These are phyloP conservation scores for Ganaspis sp. DNA, from an alignment of 1,140 invertebrate species.

Conservation along the genomic window DNA sequence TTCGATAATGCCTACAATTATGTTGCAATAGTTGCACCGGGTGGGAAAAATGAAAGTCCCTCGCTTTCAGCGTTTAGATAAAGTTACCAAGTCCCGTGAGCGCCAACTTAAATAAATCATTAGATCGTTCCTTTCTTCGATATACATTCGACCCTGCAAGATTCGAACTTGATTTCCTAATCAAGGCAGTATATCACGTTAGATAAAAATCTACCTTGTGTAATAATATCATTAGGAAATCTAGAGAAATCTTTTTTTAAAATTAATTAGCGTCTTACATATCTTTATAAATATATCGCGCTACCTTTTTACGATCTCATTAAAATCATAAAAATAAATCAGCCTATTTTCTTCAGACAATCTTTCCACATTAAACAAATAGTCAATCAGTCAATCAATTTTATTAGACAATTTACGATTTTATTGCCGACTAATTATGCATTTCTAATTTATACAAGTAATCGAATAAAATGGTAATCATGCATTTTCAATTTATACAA, in stretches of 20 bases:
- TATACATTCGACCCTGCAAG: slow-evolving; percentile 23
- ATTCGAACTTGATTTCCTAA: slow-evolving; percentile 26
- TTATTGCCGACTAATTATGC: no score
- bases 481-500: no score
- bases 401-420: neutral
- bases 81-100: neutral
- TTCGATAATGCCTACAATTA: slow-evolving; percentile 58
- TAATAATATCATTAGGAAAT: slow-evolving; percentile 23
- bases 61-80: slow-evolving; percentile 28
- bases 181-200: neutral
- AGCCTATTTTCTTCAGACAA: neutral
- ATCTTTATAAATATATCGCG: neutral
- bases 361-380: no score
- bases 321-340: slow-evolving; percentile 3
- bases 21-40: slow-evolving; percentile 41
- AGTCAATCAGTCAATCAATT: no score
- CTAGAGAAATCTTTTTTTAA: slow-evolving; percentile 19
- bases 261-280: slow-evolving; percentile 8
- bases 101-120: slow-evolving; percentile 17
- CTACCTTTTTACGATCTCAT: neutral
- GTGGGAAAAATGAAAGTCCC: slow-evolving; percentile 55
- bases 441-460: no score
- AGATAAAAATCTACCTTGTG: slow-evolving; percentile 25
- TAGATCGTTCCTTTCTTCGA: slow-evolving; percentile 25
- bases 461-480: no score